Evolutionary conservation across 2,797 vertebrate genomes (phyloP), one percentile per base, ranked within the genome.

Genomic region (Furcifer pardalis): DNA sequence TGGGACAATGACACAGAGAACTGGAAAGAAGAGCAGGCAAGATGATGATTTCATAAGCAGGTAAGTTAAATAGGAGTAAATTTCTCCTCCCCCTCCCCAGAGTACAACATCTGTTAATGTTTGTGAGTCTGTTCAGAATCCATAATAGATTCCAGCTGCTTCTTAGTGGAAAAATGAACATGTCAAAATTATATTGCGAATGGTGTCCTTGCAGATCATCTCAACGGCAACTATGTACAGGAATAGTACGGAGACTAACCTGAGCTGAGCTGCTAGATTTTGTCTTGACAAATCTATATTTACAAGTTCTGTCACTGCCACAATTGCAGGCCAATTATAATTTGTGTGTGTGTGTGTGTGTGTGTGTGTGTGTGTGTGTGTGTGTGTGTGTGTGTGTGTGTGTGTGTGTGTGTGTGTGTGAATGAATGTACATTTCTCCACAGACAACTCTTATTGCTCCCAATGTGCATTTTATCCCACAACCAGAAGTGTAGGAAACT

Each of bases 101-200:
- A 74, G 69, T 42, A 71, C 69, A 65, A 85, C 83, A 85, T 85
- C 83, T 85, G 83, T 79, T 80, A 91, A 90, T 92, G 87, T 92
- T 92, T 93, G 87, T 75, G 88, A 92, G 88, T 62, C 89, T 87
- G 77, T 84, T 89, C 86, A 92, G 92, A 93, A 91, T 65, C 46
- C 27, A 79, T 88, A 91, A 85, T 76, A 69, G 90, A 90, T 88
- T 94, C 89, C 90, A 92, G 90, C 63, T 83, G 88, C 88, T 90
- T 93, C 92, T 82, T 91, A 88, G 91, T 83, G 90, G 85, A 89
- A 88, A 85, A 89, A 92, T 93, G 92, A 88, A 92, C 92, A 91
- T 75, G 65, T 80, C 63, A 84, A 92, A 92, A 93, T 91, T 93
- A 93, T 89, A 89, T 83, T 68, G 81, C 76, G 83, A 79, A 73